These are phyloP conservation scores for Anastrepha obliqua DNA, from an alignment of 1,140 invertebrate genomes.

Conservation along the genomic window DNA sequence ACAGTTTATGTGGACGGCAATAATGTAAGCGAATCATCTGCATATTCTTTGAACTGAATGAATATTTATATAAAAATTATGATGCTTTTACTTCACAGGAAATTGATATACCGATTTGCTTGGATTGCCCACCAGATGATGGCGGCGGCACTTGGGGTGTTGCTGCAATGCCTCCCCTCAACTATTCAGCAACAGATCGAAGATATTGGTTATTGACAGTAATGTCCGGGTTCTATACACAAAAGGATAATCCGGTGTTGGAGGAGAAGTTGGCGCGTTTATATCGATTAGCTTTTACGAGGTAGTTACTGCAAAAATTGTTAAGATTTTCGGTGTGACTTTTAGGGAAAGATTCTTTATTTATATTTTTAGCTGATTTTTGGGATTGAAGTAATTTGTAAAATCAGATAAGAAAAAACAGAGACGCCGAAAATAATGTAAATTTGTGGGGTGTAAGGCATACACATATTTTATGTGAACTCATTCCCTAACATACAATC, in stretches of 20 bases:
- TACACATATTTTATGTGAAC: no score
- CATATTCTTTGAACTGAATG: not conserved
- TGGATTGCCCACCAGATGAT: constrained; percentile 69
- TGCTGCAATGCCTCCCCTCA: constrained; percentile 65
- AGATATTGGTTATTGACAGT: constrained; percentile 89
- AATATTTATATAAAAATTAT: not conserved
- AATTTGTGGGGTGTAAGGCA: no score
- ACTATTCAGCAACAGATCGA: constrained; percentile 75
- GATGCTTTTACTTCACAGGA: constrained; percentile 60
- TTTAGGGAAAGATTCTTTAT: no score
- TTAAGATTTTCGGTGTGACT: not conserved
- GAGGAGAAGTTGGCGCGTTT: constrained; percentile 79
- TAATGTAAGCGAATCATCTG: constrained; percentile 62
- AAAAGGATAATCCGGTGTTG: constrained; percentile 74
- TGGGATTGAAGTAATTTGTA: no score
- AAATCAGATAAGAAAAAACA: no score
- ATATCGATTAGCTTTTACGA: constrained; percentile 80
- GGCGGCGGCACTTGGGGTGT: constrained; percentile 65
- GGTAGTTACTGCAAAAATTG: constrained; percentile 70
- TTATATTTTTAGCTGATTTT: no score
- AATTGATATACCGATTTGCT: constrained; percentile 72
- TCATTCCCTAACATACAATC: no score
- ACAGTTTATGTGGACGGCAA: constrained; percentile 78
- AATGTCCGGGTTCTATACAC: constrained; percentile 76
- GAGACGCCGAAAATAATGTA: no score